Evolutionary conservation across 2,113 vertebrate species (phyloP), one percentile per base, ranked within the genome.

Genomic region (Anolis carolinensis): DNA sequence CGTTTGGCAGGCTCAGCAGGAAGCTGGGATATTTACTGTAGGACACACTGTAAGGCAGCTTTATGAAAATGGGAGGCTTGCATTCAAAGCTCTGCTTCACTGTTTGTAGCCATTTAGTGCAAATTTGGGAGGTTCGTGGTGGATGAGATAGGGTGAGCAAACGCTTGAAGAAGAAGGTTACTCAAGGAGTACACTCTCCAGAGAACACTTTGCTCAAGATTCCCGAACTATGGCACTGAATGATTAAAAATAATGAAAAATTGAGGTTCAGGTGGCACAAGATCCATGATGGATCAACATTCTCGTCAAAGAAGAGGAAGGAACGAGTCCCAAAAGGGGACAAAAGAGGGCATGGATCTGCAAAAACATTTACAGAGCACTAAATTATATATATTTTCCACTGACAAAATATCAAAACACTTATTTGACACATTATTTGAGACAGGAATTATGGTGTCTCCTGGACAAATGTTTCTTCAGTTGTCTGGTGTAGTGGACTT

Each of bases 1-100:
- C 36, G 25, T 75, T 77, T 88, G 59, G 86, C 83, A 89, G 89
- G 1, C 84, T 44, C 75, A 71, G 84, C 74, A 95, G 88, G 89
- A 94, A 91, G 94, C 62, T 48, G 89, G 75, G 73, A 76, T 21
- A 23, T 59, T 91, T 62, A 82, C 67, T 89, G 91, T 72, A 85
- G 92, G 63, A 91, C 55, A 72, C 86, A 84, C 34, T 0, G 55
- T 81, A 32, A 9, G 1, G 34, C 55, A 20, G 9, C n/a, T 7
- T 36, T 36, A 88, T 68, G 44, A 91, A 91, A 85, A 81, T 2
- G 86, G 75, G 91, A 84, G 25, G 79, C 59, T 77, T 39, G 73
- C 34, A 73, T 68, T 84, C 87, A 89, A 78, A 91, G 84, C 55
- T 25, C n/a, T 84, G 39, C 82, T 88, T 83, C 18, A 79, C 44